Evolutionary conservation across 2,113 vertebrate genomes (phyloP).

Genomic region (Rhinichthys klamathensis): DNA sequence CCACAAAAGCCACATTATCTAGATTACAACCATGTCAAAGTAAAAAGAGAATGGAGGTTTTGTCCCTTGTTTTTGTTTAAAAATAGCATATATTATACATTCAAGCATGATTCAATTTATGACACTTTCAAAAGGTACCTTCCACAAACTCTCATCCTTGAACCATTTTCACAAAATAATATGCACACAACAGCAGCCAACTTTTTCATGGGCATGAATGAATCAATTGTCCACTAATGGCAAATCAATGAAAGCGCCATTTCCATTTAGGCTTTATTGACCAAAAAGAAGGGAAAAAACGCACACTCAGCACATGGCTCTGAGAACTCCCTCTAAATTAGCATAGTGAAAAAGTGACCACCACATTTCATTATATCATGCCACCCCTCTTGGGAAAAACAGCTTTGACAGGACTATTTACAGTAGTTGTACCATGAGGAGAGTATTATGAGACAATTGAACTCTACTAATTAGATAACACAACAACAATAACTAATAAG

Average conservation of each 20-base stretch:
- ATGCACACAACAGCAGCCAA: background rate
- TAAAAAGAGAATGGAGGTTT: background rate
- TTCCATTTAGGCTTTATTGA: slow-evolving; percentile 27
- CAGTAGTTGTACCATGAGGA: slow-evolving; percentile 13
- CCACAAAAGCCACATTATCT: slow-evolving; percentile 67
- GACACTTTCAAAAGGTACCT: background rate
- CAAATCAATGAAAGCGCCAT: slow-evolving; percentile 18
- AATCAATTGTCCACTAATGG: slow-evolving; percentile 36
- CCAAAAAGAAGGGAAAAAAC: background rate
- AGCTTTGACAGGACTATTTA: slow-evolving; percentile 5
- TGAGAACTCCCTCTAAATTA: slow-evolving; percentile 28
- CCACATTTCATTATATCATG: slow-evolving; percentile 14
- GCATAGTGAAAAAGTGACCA: background rate
- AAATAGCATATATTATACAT: background rate
- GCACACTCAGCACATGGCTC: slow-evolving; percentile 11
- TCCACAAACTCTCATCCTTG: background rate
- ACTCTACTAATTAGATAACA: background rate
- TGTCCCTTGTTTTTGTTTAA: background rate
- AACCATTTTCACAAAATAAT: slow-evolving; percentile 5
- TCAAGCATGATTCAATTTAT: background rate
- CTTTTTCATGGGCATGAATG: background rate
- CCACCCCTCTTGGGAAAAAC: slow-evolving; percentile 1
- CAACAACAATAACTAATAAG: background rate
- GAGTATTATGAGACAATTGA: background rate
- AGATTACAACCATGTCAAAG: slow-evolving; percentile 32